A percentile compares a stretch with the other conserved stretches of the same genome.
Evolutionary conservation across 1,140 invertebrate species (phyloP).

Genomic region (Heliconius hermathena): DNA sequence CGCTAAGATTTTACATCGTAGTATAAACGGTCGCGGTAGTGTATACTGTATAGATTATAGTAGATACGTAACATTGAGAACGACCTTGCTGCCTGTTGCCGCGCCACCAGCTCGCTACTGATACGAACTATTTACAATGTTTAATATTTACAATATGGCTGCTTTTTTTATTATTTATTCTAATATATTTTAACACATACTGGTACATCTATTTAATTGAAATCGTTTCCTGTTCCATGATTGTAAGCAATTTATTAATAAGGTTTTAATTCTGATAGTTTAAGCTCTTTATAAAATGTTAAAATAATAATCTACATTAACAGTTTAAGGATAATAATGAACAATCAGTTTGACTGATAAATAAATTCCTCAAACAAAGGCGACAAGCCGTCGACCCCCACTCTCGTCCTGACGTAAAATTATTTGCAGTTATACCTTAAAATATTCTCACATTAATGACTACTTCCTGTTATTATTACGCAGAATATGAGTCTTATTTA

Average conservation of each 20-base stretch:
- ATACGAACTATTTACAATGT: slow-evolving; percentile 35
- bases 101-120: slow-evolving; percentile 37
- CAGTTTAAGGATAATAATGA: not conserved
- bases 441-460: slow-evolving; percentile 6
- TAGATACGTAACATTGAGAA: slow-evolving; percentile 64
- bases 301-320: not conserved
- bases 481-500: not conserved
- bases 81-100: slow-evolving; percentile 73
- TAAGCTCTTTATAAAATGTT: not conserved
- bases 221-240: slow-evolving; percentile 36
- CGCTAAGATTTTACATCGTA: slow-evolving; percentile 17
- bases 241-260: not conserved
- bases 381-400: not conserved
- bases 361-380: not conserved
- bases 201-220: slow-evolving; percentile 28
- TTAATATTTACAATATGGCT: slow-evolving; percentile 32
- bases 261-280: not conserved
- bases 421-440: slow-evolving; percentile 14
- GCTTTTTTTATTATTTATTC: slow-evolving; percentile 20
- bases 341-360: not conserved
- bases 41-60: slow-evolving; percentile 30
- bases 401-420: not conserved
- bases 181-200: slow-evolving; percentile 19
- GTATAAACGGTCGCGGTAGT: slow-evolving; percentile 12
- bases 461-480: slow-evolving; percentile 7